phyloP scores from a whole-genome alignment of 2,113 vertebrate species.

The Pluvialis apricaria region DNA sequence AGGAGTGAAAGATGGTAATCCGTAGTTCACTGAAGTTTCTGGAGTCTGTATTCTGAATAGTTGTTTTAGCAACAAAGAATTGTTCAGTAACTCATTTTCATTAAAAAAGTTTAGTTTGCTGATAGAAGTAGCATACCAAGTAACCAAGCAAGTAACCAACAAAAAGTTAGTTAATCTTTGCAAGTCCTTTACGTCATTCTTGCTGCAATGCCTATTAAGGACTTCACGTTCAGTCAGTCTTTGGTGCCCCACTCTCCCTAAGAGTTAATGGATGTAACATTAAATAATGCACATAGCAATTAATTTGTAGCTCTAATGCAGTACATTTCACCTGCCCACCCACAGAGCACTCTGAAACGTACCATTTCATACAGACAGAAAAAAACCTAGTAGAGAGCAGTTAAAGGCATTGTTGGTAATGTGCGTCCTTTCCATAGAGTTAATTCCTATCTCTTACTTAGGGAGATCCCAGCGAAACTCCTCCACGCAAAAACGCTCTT shows the following conservation, averaged over 20 bases:
- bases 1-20: not conserved
- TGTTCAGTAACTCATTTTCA: not conserved
- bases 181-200: conserved; percentile 31
- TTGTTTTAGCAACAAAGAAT: conserved; percentile 49
- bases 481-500: not conserved
- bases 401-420: not conserved
- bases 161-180: conserved; percentile 49
- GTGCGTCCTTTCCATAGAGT: not conserved
- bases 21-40: conserved; percentile 31
- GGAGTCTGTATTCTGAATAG: not conserved
- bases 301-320: not conserved
- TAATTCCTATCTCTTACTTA: not conserved
- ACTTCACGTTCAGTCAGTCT: not conserved
- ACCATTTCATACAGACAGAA: accelerated
- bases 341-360: not conserved
- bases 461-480: not conserved
- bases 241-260: not conserved
- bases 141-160: conserved; percentile 10
- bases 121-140: conserved; percentile 48
- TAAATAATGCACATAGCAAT: not conserved
- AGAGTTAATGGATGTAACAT: not conserved
- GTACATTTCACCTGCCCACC: not conserved
- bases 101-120: conserved; percentile 1
- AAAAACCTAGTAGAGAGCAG: not conserved
- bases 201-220: not conserved